Evolutionary conservation across 2,113 vertebrate genomes (phyloP), one percentile per base, ranked within the genome.

Genomic region (Corythornis madagascariensis): DNA sequence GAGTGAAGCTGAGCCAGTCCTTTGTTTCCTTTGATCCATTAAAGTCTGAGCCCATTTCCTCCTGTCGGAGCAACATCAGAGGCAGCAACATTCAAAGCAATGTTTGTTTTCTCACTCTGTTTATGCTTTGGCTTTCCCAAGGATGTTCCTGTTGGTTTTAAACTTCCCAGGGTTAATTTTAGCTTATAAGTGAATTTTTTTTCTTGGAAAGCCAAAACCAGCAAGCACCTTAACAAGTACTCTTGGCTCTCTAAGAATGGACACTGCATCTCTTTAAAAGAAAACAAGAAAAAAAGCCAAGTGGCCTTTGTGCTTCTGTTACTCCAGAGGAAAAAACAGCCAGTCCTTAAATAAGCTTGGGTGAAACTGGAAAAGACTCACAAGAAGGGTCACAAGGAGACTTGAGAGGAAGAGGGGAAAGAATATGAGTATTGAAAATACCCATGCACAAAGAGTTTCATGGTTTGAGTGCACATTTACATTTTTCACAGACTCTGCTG

Each of bases 101-200:
- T 55, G 78, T 89, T 95, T 96, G 93, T 90, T 94, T 96, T 94
- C 86, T 89, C 78, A 28, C 33, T 48, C 56, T 87, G 84, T 87
- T 93, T 96, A 66, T 82, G 56, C 71, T 82, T 67, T 11, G 26
- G 52, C 79, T 91, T 83, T 94, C 88, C 93, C 82, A 74, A 77
- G 88, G 93, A 60, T 83, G 65, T 95, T 95, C 63, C 56, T 84
- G 81, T 93, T 74, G 71, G 59, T 82, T 73, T 94, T 74, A 96
- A 92, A 91, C 83, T 92, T 94, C 75, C 82, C 75, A 89, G 67
- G 89, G 92, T 92, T 90, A 95, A 94, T 96, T 96, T 96, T 92
- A 95, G 84, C 64, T 79, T 1, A 0, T 18, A 7, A 85, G 57
- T 18, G 50, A 66, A 78, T 61, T 93, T 71, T 52, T 10, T 86